Evolutionary conservation across 1,140 invertebrate genomes (phyloP), one percentile per base, ranked within the genome.

Genomic region (Nephotettix cincticeps): DNA sequence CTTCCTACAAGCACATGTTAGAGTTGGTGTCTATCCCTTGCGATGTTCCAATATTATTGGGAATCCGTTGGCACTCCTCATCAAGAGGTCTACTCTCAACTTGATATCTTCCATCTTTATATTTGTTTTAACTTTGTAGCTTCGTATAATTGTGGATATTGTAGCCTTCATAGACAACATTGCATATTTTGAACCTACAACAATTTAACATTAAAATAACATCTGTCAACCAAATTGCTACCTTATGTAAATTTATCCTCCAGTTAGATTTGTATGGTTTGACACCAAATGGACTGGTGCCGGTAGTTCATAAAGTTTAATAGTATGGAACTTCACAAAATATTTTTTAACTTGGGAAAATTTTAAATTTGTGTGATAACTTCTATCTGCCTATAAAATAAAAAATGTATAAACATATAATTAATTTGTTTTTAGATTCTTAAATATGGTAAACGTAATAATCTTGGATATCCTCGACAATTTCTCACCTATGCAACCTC

Each of bases 401-500:
- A 17, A 9, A 17, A 40, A 17, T 17, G 6, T 6, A 17, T 40
- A 40, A 40, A 9, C 6, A 17, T 40, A 17, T 40, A n/a, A n/a
- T n/a, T n/a, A n/a, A n/a, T n/a, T n/a, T 43, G 40, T 43, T 43
- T 43, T 43, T 43, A 43, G n/a, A 11, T 56, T 56, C 14, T 56
- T 21, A 6, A n/a, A 9, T 11, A 23, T 56, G 9, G 23, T 9
- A 61, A 25, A 2, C 23, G 28, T 3, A 61, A 17, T 6, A 56
- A 11, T 9, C 21, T 9, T 11, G 9, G 6, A 56, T 11, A 21
- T 6, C 14, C 3, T 64, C 9, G 66, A 23, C 51, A 28, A 14
- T 28, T 14, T 75, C 80, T 82, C 80, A 81, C 81, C 84, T 61
- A 85, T 83, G 66, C 84, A 85, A 69, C 83, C 83, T 63, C 84